Percentiles rank a stretch among this genome's conserved stretches.
Evolutionary conservation across 2,797 vertebrate genomes (phyloP).

Genomic region (Rhadinocentrus ornatus): DNA sequence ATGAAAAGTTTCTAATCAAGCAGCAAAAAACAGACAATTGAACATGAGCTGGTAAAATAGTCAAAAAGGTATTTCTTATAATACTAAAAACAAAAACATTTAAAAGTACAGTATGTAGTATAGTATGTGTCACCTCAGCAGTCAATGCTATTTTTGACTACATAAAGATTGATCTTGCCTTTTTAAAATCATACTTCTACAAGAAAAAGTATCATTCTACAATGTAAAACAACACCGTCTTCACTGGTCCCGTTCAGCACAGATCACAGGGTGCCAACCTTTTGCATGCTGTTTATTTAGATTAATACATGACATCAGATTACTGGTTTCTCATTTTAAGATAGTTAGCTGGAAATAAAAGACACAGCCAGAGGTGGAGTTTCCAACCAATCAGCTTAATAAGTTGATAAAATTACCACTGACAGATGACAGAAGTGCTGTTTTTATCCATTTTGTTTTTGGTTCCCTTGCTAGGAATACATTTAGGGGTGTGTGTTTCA

Average conservation of each 20-base stretch:
- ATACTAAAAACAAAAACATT: not conserved
- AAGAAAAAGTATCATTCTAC: not conserved
- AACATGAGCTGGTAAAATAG: not conserved
- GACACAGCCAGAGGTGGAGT: not conserved
- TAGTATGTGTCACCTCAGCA: not conserved
- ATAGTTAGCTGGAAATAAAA: constrained; percentile 4
- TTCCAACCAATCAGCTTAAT: not conserved
- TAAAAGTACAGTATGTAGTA: too few relatives aligned
- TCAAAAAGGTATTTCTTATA: not conserved
- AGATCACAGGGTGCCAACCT: not conserved
- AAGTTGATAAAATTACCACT: not conserved
- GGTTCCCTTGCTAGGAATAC: constrained; percentile 18
- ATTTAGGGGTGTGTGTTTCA: constrained; percentile 11
- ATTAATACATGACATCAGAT: too few relatives aligned
- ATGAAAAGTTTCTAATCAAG: not conserved
- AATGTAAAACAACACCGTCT: not conserved
- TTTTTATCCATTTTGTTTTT: not conserved
- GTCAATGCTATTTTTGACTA: not conserved
- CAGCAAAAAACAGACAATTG: not conserved
- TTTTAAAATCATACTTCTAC: not conserved
- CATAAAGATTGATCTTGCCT: not conserved
- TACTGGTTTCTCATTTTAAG: not conserved
- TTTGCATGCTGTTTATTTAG: not conserved
- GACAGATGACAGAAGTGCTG: not conserved
- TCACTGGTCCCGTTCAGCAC: not conserved